Evolutionary conservation across 2,797 vertebrate species (phyloP), one percentile per base, ranked within the genome.

Genomic region (Huso huso): DNA sequence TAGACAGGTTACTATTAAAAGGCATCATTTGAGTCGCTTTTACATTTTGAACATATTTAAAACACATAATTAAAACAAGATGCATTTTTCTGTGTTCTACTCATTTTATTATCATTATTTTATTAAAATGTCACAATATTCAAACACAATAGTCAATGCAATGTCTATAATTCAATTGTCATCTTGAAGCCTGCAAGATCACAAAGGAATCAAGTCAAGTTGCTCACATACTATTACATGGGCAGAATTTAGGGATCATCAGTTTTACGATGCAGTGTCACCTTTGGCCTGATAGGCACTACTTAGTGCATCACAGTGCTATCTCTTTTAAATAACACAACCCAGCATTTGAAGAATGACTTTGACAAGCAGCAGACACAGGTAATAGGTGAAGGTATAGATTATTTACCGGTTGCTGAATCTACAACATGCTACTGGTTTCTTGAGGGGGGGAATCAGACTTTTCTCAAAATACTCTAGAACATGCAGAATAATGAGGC

Each of bases 141-240:
- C 8, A 13, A 11, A 60, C 57, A 61, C 13, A 6, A 37, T 49
- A 7, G 55, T 37, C 68, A 61, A 71, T 51, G 70, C 74, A 68
- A 73, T 68, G 77, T 55, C 50, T 73, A 66, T 52, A 62, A 69
- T 8, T 52, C 6, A 64, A 9, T 74, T 74, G 75, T 76, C 78
- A 86, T 75, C 79, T 82, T 81, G 83, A 83, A 77, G 71, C 86
- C 87, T 83, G 84, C 84, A 86, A 86, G 82, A 87, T 68, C 68
- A 73, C 68, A 66, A 52, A 9, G 48, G 67, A 66, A 73, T 64
- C 13, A 0, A 66, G 63, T 64, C 48, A 61, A 18, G n/a, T 10
- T 55, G n/a, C 52, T 55, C 52, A 55, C 12, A 55, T 9, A 55
- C 52, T 10, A 1, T 37, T 37, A 37, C 23, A 37, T 37, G 23